Evolutionary conservation across 35 echinoderm and acorn worm species (phyloP).

Genomic region (Anneissia japonica): DNA sequence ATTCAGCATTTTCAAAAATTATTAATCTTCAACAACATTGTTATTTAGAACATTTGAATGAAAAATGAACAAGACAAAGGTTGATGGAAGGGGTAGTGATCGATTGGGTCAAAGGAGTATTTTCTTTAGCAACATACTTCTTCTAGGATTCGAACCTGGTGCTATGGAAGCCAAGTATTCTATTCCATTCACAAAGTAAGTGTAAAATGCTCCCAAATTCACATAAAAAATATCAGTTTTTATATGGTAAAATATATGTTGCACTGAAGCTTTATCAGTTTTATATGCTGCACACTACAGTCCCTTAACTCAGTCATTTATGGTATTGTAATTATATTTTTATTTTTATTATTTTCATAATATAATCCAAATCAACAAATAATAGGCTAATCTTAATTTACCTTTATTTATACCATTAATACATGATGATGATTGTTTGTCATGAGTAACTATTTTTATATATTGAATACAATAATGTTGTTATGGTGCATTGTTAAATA

Average conservation of each 20-base stretch:
- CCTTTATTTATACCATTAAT: no score
- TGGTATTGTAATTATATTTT: not conserved
- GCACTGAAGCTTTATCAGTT: not conserved
- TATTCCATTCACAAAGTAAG: constrained; percentile 85
- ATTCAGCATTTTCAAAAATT: no score
- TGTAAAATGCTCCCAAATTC: not conserved
- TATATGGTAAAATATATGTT: not conserved
- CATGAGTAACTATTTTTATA: no score
- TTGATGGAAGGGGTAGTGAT: not conserved
- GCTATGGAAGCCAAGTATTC: constrained; percentile 62
- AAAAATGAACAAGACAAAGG: not conserved
- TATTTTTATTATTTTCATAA: not conserved
- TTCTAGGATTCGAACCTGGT: constrained; percentile 77
- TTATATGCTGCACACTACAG: not conserved
- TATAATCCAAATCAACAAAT: not conserved
- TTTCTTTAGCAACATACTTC: constrained; percentile 62
- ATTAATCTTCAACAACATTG: no score
- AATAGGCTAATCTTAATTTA: no score
- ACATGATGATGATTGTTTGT: no score
- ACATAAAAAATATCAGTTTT: not conserved
- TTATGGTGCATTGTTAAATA: no score
- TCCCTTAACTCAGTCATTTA: not conserved
- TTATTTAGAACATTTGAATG: no score
- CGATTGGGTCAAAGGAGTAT: constrained; percentile 48
- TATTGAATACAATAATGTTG: no score